Percentiles rank a stretch among this genome's conserved stretches.
phyloP scores from a whole-genome alignment of 1,140 invertebrate genomes.

The Euwallacea fornicatus region DNA sequence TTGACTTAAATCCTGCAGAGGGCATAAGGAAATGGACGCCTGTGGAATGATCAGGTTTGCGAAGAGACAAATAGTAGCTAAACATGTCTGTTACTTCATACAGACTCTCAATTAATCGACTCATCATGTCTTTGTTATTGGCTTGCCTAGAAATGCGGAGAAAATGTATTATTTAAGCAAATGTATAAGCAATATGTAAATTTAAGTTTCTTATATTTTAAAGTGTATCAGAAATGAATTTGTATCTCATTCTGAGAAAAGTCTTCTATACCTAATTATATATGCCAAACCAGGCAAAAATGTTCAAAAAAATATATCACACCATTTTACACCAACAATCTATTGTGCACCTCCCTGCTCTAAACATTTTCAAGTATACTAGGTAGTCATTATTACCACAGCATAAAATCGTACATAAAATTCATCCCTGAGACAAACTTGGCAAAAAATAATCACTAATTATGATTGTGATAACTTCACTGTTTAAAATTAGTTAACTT shows the following conservation, averaged over 20 bases:
- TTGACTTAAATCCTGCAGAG: slow-evolving; percentile 60
- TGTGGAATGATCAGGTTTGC: slow-evolving; percentile 81
- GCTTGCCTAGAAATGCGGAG: slow-evolving; percentile 61
- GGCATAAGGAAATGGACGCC: slow-evolving; percentile 90
- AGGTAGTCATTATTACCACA: no score
- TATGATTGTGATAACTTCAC: neutral
- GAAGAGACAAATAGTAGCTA: slow-evolving; percentile 83
- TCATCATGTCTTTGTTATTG: slow-evolving; percentile 79
- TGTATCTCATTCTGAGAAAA: no score
- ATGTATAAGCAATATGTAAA: neutral
- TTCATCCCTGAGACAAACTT: no score
- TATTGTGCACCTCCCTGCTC: no score
- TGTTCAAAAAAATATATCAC: no score
- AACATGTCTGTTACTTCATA: slow-evolving; percentile 95
- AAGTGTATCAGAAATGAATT: neutral
- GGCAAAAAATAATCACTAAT: no score
- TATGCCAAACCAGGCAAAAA: no score
- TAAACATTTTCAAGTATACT: no score
- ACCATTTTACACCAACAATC: no score
- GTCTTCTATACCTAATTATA: no score
- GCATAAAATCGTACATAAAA: no score
- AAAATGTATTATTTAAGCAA: neutral
- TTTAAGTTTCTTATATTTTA: neutral
- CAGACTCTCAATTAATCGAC: slow-evolving; percentile 84
- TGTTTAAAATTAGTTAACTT: neutral